Conservation (phyloP, 1,140 invertebrate genomes). For the Apis laboriosa region DNA sequence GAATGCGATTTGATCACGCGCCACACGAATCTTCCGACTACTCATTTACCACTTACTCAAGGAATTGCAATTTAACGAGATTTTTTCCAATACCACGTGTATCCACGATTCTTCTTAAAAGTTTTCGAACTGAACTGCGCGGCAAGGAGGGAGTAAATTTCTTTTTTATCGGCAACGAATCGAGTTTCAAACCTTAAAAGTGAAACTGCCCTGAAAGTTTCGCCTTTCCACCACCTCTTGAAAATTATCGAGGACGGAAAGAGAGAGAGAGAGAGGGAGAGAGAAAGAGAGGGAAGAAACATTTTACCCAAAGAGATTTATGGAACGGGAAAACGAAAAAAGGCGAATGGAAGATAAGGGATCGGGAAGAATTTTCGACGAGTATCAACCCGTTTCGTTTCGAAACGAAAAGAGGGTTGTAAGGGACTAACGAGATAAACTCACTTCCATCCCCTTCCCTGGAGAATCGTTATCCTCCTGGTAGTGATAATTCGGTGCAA, state of each 20-base stretch:
- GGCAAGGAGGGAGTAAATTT: background rate
- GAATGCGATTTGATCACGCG: background rate
- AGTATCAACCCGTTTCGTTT: background rate
- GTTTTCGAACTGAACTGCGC: background rate
- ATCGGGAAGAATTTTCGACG: no score
- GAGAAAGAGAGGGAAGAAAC: background rate
- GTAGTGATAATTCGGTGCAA: background rate
- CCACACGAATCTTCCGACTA: background rate
- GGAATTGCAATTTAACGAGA: constrained; percentile 16
- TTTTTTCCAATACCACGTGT: background rate
- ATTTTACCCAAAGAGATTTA: background rate
- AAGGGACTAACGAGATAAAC: background rate
- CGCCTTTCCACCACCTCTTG: background rate
- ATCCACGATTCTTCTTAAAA: constrained; percentile 17
- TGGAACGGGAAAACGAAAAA: background rate
- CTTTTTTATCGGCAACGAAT: constrained; percentile 19
- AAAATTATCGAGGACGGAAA: constrained; percentile 6
- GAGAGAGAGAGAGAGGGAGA: no score
- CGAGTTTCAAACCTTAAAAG: background rate
- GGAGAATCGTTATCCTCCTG: background rate
- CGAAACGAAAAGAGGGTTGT: background rate
- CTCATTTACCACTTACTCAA: background rate
- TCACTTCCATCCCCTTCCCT: background rate
- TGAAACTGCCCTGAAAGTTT: constrained; percentile 17
- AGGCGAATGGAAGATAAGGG: background rate